phyloP scores from a whole-genome alignment of 1,140 invertebrate species.

The Meloidogyne floridensis region DNA sequence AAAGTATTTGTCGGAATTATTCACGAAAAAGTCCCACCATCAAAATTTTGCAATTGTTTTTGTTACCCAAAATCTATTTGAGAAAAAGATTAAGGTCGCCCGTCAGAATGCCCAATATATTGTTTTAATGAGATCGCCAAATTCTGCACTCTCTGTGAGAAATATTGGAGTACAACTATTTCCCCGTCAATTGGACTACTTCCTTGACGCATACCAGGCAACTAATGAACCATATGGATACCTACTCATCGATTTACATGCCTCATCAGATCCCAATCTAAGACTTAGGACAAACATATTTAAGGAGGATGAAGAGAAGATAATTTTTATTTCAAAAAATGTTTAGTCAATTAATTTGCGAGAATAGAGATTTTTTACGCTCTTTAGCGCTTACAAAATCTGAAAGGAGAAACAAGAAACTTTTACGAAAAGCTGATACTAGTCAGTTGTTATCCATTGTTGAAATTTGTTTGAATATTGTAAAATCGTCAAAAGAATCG shows the following conservation, averaged over 20 bases:
- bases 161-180: slow-evolving; percentile 23
- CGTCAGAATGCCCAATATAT: slow-evolving; percentile 24
- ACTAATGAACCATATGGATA: slow-evolving; percentile 21
- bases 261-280: slow-evolving; percentile 10
- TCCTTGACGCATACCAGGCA: slow-evolving; percentile 18
- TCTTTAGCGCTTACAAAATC: slow-evolving; percentile 7
- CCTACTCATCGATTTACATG: slow-evolving; percentile 22
- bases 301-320: slow-evolving; percentile 22
- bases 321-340: slow-evolving; percentile 32
- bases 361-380: slow-evolving; percentile 25
- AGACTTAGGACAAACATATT: slow-evolving; percentile 25
- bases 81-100: slow-evolving; percentile 17
- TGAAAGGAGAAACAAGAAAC: background rate
- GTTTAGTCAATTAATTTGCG: slow-evolving; percentile 13
- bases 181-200: slow-evolving; percentile 16
- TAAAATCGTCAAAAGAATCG: no score
- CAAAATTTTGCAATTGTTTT: slow-evolving; percentile 26
- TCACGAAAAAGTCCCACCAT: slow-evolving; percentile 27
- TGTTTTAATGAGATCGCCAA: slow-evolving; percentile 19
- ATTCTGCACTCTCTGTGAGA: slow-evolving; percentile 7
- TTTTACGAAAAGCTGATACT: background rate
- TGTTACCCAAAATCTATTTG: slow-evolving; percentile 19
- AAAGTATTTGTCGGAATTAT: slow-evolving; percentile 1
- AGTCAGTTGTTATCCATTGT: slow-evolving; percentile 19
- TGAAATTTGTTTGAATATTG: slow-evolving; percentile 24